These are phyloP conservation scores for Malurus cyaneus DNA, from an alignment of 2,113 vertebrate species.

Conservation along the genomic window DNA sequence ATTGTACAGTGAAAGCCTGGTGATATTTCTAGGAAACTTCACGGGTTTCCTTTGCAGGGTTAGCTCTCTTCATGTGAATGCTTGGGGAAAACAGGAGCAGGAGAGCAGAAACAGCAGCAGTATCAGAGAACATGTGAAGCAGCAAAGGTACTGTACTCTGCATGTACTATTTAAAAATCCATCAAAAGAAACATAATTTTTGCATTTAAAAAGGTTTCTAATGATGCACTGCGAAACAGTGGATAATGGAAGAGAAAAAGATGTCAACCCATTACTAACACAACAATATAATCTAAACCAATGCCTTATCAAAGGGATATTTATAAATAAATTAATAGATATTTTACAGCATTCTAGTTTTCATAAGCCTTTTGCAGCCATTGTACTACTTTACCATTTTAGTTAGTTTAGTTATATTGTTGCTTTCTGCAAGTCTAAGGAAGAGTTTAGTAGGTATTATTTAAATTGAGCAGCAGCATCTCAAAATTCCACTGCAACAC, in stretches of 20 bases:
- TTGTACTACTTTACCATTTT: not conserved
- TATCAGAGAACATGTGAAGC: not conserved
- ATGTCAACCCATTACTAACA: not conserved
- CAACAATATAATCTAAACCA: not conserved
- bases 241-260: not conserved
- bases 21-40: not conserved
- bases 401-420: not conserved
- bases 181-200: not conserved
- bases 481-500: not conserved
- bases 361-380: not conserved
- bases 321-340: not conserved
- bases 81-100: rapidly evolving
- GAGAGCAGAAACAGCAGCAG: not conserved
- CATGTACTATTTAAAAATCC: not conserved
- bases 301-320: not conserved
- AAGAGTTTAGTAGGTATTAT: not conserved
- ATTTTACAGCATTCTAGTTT: not conserved
- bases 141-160: not conserved
- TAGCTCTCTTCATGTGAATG: not conserved
- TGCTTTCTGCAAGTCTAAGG: not conserved
- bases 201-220: not conserved
- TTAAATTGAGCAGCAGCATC: not conserved
- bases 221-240: not conserved
- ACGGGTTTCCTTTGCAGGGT: not conserved
- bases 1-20: not conserved